Base-by-base conservation (phyloP, 92 coral and sea anemone genomes). In the Zoanthus gigantus region DNA sequence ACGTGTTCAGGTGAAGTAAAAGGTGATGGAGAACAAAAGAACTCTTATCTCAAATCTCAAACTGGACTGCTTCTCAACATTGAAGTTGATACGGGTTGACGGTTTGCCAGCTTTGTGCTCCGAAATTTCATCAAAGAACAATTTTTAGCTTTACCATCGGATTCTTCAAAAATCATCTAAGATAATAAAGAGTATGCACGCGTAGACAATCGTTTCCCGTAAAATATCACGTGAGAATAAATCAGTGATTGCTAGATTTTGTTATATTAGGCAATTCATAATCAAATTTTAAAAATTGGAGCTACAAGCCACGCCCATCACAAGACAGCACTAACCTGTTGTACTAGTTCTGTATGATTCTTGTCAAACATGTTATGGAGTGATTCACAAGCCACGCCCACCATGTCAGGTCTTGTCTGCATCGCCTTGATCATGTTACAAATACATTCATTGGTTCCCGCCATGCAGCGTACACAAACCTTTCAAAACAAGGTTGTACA, bases 391-490 rank as follows among this genome's bases (percentile, higher is more conserved):
- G 98, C 96, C 53, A 94, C 87, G 29, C 96, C 95, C 50, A 92
- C 90, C 6, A 94, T 87, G 88, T 95, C 99, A 6, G 97, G 93
- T 72, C 99, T 86, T 28, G 98, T 83, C 76, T 97, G 98, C 97
- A 97, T 97, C 60, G 93, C 99, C 76, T 94, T 93, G 91, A 97
- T 97, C 92, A 97, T 90, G 90, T 91, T 91, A 46, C 95, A 89
- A 53, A 97, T 84, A 18, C 98, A 92, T 60, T 97, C 98, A 31
- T 83, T 91, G 52, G 94, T 94, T 11, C 94, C 98, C 2, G 99
- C 94, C 94, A 97, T 91, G 89, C 99, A 95, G 29, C 96, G 98
- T 29, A 97, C 98, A 90, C 99, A 97, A 44, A 94, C 92, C 99
- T 97, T 76, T 6, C 32, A 76, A 6, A 71, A 65, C 17, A 65